Percentiles rank a stretch among this genome's conserved stretches.
Evolutionary conservation across 1,140 invertebrate genomes (phyloP).

Genomic region (Hirudo medicinalis): DNA sequence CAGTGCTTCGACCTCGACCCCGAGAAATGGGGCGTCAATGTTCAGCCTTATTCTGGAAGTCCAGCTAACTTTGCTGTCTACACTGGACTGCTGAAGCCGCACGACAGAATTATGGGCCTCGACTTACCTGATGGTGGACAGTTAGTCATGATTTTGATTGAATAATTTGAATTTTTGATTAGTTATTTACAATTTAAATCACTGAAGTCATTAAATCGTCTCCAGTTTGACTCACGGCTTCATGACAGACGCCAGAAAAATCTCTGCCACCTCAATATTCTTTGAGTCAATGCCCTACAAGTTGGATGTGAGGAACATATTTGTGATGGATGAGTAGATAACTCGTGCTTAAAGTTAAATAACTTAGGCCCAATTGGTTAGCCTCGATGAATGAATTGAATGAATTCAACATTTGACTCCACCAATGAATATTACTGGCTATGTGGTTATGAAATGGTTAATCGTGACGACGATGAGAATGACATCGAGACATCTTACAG

Average conservation of each 20-base stretch:
- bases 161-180: no score
- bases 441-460: no score
- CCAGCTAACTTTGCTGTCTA: conserved; percentile 86
- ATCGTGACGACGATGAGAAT: neutral
- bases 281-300: conserved; percentile 98
- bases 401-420: neutral
- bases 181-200: neutral
- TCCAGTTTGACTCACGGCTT: conserved; percentile 67
- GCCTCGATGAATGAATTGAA: neutral
- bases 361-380: neutral
- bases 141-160: conserved; percentile 14
- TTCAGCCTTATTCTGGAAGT: conserved; percentile 91
- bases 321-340: neutral
- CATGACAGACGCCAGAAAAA: conserved; percentile 74
- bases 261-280: conserved; percentile 91
- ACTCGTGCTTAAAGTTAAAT: neutral
- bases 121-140: conserved; percentile 94
- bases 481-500: conserved; percentile 5
- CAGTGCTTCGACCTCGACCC: conserved; percentile 66
- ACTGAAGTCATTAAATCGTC: neutral
- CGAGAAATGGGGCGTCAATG: conserved; percentile 91
- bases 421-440: no score
- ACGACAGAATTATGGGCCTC: conserved; percentile 84
- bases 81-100: conserved; percentile 56
- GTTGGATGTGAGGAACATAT: conserved; percentile 41